These are phyloP conservation scores for Leptopilina syphax DNA, from an alignment of 2,888 invertebrate genomes.

Conservation along the genomic window DNA sequence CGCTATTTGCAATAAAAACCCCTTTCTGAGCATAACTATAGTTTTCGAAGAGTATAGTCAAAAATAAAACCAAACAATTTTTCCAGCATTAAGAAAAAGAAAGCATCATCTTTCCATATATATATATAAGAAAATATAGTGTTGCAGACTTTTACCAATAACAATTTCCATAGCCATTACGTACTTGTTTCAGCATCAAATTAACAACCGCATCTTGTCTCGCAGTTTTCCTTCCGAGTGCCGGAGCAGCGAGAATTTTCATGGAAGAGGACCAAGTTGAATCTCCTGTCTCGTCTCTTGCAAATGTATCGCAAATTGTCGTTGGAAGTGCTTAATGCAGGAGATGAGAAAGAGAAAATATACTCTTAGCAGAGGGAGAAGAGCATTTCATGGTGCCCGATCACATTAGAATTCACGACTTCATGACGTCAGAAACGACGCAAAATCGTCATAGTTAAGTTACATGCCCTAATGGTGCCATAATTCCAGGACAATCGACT, in stretches of 20 bases:
- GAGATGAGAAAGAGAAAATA: conserved; percentile 61
- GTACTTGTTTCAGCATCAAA: conserved; percentile 4
- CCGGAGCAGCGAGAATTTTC: conserved; percentile 32
- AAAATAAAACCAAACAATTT: too few relatives aligned
- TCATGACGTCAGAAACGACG: conserved; percentile 63
- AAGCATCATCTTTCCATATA: neutral
- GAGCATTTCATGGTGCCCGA: conserved; percentile 70
- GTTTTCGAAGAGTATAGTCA: too few relatives aligned
- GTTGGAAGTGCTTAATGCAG: conserved; percentile 75
- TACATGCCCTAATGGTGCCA: conserved; percentile 68
- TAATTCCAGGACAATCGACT: conserved; percentile 71
- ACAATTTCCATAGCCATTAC: conserved; percentile 7
- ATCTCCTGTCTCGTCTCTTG: conserved; percentile 55
- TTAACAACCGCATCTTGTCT: neutral
- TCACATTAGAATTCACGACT: conserved; percentile 65
- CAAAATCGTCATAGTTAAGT: conserved; percentile 62
- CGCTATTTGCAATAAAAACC: too few relatives aligned
- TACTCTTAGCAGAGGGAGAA: conserved; percentile 68
- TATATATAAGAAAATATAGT: neutral
- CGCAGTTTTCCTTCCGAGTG: conserved; percentile 4
- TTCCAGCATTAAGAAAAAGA: too few relatives aligned
- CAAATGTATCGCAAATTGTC: conserved; percentile 77
- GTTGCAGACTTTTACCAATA: conserved; percentile 3
- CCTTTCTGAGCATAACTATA: too few relatives aligned
- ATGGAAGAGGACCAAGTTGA: conserved; percentile 38